A percentile compares a stretch with the other conserved stretches of the same genome.
Evolutionary conservation across 2,113 vertebrate genomes (phyloP).

Genomic region (Ailuropoda melanoleuca): DNA sequence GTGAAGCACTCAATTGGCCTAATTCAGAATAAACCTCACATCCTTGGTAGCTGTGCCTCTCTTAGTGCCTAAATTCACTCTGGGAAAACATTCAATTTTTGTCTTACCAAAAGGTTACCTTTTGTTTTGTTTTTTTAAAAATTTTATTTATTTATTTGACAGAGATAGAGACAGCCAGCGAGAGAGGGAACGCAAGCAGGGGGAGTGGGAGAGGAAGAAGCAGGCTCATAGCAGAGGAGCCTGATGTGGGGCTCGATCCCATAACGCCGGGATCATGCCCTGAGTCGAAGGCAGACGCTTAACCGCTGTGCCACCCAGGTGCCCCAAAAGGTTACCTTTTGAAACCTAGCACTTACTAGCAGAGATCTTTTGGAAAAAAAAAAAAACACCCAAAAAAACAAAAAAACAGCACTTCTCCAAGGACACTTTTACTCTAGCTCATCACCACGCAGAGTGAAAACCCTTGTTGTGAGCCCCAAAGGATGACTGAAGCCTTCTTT

Average conservation of each 20-base stretch:
- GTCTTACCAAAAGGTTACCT: background rate
- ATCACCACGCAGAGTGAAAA: background rate
- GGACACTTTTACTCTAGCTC: background rate
- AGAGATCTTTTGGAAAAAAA: background rate
- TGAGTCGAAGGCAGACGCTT: no score
- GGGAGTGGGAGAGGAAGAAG: no score
- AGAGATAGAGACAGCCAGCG: no score
- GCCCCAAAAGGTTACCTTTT: background rate
- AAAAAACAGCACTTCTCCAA: background rate
- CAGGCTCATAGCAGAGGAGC: no score
- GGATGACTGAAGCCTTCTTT: background rate
- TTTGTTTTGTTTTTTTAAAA: no score
- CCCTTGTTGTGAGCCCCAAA: background rate
- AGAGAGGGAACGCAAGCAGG: no score
- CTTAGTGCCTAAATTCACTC: background rate
- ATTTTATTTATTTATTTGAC: no score
- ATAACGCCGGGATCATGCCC: no score
- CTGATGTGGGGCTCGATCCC: no score
- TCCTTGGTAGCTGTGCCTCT: background rate
- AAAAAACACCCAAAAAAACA: no score
- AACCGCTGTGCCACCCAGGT: no score
- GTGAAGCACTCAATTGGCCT: background rate
- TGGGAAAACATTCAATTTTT: background rate
- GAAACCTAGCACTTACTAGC: background rate
- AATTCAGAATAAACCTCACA: background rate